A percentile compares a stretch with the other conserved stretches of the same genome.
Evolutionary conservation across 2,888 invertebrate genomes (phyloP).

Genomic region (Alcis repandata): DNA sequence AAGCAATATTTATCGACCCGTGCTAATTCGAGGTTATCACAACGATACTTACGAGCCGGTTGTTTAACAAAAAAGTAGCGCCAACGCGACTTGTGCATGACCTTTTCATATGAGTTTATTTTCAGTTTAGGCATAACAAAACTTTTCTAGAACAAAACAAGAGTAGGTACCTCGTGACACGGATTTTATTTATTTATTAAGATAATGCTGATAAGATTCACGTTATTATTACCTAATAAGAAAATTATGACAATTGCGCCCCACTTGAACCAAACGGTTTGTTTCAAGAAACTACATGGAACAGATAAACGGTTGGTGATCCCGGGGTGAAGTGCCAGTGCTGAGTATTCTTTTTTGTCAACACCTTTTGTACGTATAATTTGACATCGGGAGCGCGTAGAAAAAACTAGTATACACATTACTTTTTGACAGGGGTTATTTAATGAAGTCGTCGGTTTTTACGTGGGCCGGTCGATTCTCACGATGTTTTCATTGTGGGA

Average conservation of each 20-base stretch:
- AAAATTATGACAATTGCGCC: background rate
- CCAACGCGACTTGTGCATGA: conserved; percentile 23
- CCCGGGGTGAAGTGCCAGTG: conserved; percentile 66
- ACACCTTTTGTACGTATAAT: conserved; percentile 86
- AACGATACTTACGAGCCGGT: conserved; percentile 15
- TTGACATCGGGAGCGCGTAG: conserved; percentile 83
- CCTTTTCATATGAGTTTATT: conserved; percentile 18
- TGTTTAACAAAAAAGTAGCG: conserved; percentile 37
- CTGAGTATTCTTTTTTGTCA: conserved; percentile 77
- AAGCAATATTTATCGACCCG: conserved; percentile 29
- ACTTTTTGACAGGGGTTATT: conserved; percentile 85
- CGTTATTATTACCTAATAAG: conserved; percentile 3
- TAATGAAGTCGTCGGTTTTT: conserved; percentile 83
- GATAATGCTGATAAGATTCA: conserved; percentile 15
- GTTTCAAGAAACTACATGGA: conserved; percentile 4
- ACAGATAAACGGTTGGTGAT: conserved; percentile 72
- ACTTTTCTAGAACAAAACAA: conserved; percentile 16
- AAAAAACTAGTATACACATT: conserved; percentile 84
- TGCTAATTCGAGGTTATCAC: conserved; percentile 51
- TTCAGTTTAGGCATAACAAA: conserved; percentile 9
- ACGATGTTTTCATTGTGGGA: conserved; percentile 76
- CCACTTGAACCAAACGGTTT: background rate
- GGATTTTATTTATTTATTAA: conserved; percentile 25
- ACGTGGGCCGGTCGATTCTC: conserved; percentile 70
- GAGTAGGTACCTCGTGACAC: conserved; percentile 8